Percentiles rank a stretch among this genome's conserved stretches.
phyloP scores from a whole-genome alignment of 2,888 invertebrate genomes.

The Cephus sareptanus region DNA sequence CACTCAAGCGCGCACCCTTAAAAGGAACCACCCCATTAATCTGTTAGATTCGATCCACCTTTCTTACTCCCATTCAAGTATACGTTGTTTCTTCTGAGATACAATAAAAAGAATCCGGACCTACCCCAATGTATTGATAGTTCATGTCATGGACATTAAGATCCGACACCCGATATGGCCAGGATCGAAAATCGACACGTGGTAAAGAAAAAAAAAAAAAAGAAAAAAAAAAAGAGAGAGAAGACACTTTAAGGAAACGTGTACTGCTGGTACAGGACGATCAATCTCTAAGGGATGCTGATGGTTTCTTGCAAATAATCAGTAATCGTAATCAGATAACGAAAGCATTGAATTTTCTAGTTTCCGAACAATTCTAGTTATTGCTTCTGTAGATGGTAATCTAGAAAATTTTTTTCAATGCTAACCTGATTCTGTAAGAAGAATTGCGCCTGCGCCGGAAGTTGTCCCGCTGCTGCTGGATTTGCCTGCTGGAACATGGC shows the following conservation, averaged over 20 bases:
- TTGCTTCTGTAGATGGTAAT: neutral
- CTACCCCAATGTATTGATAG: neutral
- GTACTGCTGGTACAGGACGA: neutral
- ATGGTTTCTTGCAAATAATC: neutral
- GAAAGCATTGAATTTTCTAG: neutral
- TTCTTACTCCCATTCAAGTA: neutral
- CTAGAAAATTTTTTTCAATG: neutral
- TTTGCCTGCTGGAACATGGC: constrained; percentile 73
- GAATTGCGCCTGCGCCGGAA: constrained; percentile 76
- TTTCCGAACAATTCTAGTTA: neutral
- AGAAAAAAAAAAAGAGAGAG: neutral
- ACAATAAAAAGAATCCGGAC: neutral
- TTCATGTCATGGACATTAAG: neutral
- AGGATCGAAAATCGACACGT: neutral
- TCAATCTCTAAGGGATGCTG: neutral
- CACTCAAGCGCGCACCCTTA: neutral
- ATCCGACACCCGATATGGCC: neutral
- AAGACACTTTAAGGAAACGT: neutral
- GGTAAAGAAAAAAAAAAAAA: neutral
- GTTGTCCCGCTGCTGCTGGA: constrained; percentile 66
- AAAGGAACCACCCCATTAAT: neutral
- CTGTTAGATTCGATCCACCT: neutral
- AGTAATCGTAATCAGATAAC: neutral
- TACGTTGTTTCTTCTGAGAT: neutral
- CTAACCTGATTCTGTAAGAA: constrained; percentile 81